phyloP scores from a whole-genome alignment of 35 echinoderm and acorn worm genomes.

The Antedon bifida region DNA sequence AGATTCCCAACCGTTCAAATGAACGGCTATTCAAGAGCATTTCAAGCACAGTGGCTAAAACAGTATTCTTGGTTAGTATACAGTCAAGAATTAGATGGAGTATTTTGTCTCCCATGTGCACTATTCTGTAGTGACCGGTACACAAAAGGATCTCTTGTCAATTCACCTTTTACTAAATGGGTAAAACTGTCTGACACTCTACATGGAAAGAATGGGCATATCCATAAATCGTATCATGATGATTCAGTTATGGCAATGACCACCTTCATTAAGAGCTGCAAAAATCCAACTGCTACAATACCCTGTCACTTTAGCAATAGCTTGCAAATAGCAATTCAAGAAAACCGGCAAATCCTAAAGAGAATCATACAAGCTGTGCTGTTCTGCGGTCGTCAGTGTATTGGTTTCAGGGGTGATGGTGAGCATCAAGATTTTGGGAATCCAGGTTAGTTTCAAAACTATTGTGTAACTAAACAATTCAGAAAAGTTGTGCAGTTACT shows the following conservation, averaged over 20 bases:
- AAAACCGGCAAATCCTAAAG: too few relatives aligned
- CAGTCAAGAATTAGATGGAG: slow-evolving; percentile 7
- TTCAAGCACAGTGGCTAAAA: not conserved
- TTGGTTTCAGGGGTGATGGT: too few relatives aligned
- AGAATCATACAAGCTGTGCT: too few relatives aligned
- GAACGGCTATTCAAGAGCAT: not conserved
- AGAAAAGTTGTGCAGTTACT: too few relatives aligned
- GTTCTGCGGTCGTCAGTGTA: too few relatives aligned
- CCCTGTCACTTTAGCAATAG: too few relatives aligned
- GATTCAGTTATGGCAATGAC: not conserved
- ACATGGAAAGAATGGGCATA: not conserved
- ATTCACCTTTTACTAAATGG: slow-evolving; percentile 15
- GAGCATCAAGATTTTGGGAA: too few relatives aligned
- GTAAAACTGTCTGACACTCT: not conserved
- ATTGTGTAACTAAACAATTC: too few relatives aligned
- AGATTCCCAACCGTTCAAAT: not conserved
- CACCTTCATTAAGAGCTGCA: not conserved
- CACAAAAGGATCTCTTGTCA: slow-evolving; percentile 1
- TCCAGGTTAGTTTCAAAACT: too few relatives aligned
- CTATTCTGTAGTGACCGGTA: slow-evolving; percentile 3
- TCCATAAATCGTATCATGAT: not conserved
- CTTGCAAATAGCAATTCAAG: too few relatives aligned
- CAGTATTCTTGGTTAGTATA: slow-evolving; percentile 6
- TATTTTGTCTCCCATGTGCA: slow-evolving; percentile 8
- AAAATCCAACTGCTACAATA: too few relatives aligned